These are phyloP conservation scores for Cartodere bifasciata DNA, from an alignment of 2,888 invertebrate species.

Conservation along the genomic window DNA sequence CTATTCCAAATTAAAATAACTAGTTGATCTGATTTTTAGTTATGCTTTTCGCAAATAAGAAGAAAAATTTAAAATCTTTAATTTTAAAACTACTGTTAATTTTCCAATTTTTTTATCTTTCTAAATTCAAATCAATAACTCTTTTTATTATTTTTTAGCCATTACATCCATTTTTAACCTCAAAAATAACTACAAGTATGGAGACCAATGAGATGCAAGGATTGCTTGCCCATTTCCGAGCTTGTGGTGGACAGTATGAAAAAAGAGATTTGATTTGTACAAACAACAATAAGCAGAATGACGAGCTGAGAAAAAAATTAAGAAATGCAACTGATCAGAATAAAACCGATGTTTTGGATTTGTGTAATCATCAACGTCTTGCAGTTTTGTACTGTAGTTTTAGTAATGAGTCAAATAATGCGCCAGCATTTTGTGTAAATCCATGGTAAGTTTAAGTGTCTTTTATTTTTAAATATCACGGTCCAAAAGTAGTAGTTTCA, in stretches of 20 bases:
- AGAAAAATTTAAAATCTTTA: no score
- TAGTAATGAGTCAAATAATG: conserved; percentile 59
- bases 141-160: no score
- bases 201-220: conserved; percentile 56
- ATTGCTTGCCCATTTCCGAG: conserved; percentile 72
- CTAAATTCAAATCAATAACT: no score
- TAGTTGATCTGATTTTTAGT: no score
- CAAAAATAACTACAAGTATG: conserved; percentile 52
- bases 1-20: no score
- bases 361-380: conserved; percentile 73
- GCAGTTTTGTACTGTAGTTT: conserved; percentile 85
- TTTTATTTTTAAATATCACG: conserved; percentile 3
- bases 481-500: no score
- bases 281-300: conserved; percentile 20
- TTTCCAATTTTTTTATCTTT: no score
- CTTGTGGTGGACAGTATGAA: conserved; percentile 60
- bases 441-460: conserved; percentile 55
- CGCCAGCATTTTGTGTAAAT: conserved; percentile 80
- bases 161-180: conserved; percentile 59
- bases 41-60: no score
- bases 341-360: conserved; percentile 57
- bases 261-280: conserved; percentile 25
- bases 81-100: no score
- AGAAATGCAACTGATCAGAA: conserved; percentile 14
- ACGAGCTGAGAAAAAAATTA: conserved; percentile 23